phyloP scores from a whole-genome alignment of 2,113 vertebrate species.

The Falco punctatus region DNA sequence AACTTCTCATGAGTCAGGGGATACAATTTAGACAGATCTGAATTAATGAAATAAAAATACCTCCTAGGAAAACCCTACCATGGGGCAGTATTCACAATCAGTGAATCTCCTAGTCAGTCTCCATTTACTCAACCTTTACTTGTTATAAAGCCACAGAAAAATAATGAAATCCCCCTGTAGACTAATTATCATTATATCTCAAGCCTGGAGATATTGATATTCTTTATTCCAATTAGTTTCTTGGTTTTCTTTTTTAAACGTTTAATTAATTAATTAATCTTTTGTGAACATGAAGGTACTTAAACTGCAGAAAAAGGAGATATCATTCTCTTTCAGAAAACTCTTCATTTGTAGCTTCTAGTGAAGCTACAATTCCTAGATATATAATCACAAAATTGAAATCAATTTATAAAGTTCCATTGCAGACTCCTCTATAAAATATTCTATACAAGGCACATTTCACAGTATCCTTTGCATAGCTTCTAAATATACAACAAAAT shows the following conservation, averaged over 20 bases:
- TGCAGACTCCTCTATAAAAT: not conserved
- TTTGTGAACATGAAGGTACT: not conserved
- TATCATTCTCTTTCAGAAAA: not conserved
- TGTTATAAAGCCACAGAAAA: not conserved
- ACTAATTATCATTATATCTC: not conserved
- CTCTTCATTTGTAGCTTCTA: not conserved
- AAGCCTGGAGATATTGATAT: not conserved
- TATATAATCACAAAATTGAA: not conserved
- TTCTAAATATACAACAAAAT: not conserved
- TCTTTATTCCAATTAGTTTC: not conserved
- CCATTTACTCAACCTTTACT: not conserved
- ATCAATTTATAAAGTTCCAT: not conserved
- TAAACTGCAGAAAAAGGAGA: not conserved
- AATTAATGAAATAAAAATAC: not conserved
- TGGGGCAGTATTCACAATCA: not conserved
- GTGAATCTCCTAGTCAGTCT: not conserved
- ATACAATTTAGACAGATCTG: not conserved
- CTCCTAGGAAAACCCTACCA: not conserved
- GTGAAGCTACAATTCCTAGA: not conserved
- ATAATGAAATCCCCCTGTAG: not conserved
- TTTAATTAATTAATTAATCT: too few species aligned
- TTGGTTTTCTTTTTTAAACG: fast-evolving
- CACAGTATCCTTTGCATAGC: not conserved
- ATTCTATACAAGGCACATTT: not conserved
- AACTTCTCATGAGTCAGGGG: not conserved